Evolutionary conservation across 1,140 invertebrate genomes (phyloP), one percentile per base, ranked within the genome.

Genomic region (Helicoverpa zea): DNA sequence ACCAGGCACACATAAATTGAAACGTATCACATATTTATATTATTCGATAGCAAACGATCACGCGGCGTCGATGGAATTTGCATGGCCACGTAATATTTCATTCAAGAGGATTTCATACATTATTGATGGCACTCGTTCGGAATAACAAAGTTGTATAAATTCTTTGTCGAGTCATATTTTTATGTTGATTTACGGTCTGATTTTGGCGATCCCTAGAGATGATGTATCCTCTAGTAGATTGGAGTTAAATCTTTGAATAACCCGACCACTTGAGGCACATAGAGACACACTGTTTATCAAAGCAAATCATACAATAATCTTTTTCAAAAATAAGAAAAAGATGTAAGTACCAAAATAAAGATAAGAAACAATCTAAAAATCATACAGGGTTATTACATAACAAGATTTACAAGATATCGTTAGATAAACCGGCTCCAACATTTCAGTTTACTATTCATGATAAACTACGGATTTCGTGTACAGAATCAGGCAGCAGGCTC

Each of bases 401-500:
- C 35, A 43, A 43, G 5, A 43, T 43, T 43, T 43, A 43, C 35
- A 43, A 43, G 35, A 7, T 43, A 9, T 43, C 35, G 35, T 43
- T 43, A 43, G 35, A 43, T 43, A 3, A 63, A 47, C 43, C n/a
- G 23, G 14, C 10, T 70, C 14, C 13, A 54, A 54, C 12, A 18
- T 52, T 52, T 29, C 11, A 52, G 18, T 52, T 49, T 30, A 72
- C 47, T 72, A 73, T 56, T 43, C 47, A 73, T 23, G 12, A 16
- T 23, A 56, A 7, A 59, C 14, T 52, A 23, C 68, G 47, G 29
- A n/a, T 54, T 14, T 68, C 64, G n/a, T 49, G 49, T 77, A 66
- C 75, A 77, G 59, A 77, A 66, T 77, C 76, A 68, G 66, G 66
- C 80, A 70, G 73, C 61, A 58, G 52, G 73, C 81, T 63, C 63